Conservation (phyloP, 2,888 invertebrate genomes). For the Zelleria hepariella region DNA sequence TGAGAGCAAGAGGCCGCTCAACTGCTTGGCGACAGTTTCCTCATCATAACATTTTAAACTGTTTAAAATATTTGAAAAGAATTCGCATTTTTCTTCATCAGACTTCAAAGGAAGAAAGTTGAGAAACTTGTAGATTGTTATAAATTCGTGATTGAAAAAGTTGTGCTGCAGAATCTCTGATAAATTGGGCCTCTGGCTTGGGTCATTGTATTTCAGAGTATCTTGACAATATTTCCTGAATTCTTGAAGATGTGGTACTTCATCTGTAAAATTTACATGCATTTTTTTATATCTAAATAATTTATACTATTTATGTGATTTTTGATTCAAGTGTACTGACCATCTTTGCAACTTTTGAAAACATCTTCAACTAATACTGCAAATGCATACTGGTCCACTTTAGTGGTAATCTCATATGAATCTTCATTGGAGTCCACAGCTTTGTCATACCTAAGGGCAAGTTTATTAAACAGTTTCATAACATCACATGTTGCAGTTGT, state of each 20-base stretch:
- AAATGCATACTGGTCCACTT: constrained; percentile 84
- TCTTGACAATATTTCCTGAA: constrained; percentile 80
- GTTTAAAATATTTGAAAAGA: constrained; percentile 80
- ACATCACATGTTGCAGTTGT: background rate
- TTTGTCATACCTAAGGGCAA: constrained; percentile 73
- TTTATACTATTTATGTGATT: background rate
- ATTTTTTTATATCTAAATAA: too few relatives aligned
- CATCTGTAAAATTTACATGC: constrained; percentile 70
- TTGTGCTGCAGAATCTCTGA: constrained; percentile 77
- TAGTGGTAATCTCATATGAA: constrained; percentile 63
- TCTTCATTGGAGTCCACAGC: constrained; percentile 81
- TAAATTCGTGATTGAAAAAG: constrained; percentile 89
- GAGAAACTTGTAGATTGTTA: constrained; percentile 85
- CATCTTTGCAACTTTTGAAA: constrained; percentile 72
- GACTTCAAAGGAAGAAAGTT: constrained; percentile 85
- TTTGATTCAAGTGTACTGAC: constrained; percentile 30
- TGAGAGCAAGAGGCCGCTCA: constrained; percentile 83
- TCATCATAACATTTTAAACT: constrained; percentile 82
- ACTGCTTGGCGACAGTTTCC: constrained; percentile 84
- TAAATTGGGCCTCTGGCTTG: constrained; percentile 77
- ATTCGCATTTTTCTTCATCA: constrained; percentile 81
- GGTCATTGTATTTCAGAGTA: constrained; percentile 76
- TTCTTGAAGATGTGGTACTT: constrained; percentile 77
- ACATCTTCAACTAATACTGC: constrained; percentile 82
- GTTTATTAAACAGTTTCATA: background rate